phyloP scores from a whole-genome alignment of 30 jellyfish, hydroid and myxozoan genomes.

The Sanderia malayensis region DNA sequence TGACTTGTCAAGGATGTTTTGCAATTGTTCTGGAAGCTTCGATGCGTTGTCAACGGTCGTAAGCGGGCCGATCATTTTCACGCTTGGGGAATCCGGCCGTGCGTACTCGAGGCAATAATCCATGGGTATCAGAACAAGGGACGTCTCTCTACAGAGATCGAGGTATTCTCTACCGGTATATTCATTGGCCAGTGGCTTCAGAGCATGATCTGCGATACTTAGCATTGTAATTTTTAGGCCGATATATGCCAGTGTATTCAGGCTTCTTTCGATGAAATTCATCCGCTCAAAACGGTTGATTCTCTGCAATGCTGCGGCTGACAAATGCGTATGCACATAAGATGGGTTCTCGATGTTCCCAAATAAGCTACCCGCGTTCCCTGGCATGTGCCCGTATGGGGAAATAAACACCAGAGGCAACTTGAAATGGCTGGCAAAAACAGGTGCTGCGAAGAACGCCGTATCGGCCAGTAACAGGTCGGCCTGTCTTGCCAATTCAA shows the following conservation, averaged over 20 bases:
- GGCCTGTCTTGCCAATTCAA: slow-evolving; percentile 12
- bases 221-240: neutral
- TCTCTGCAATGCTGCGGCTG: slow-evolving; percentile 4
- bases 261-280: slow-evolving; percentile 38
- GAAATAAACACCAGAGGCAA: slow-evolving; percentile 20
- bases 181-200: slow-evolving; percentile 1
- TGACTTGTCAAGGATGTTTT: neutral
- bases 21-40: slow-evolving; percentile 1
- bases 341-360: slow-evolving; percentile 29
- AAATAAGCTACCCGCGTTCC: slow-evolving; percentile 1
- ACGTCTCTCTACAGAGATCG: neutral
- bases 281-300: slow-evolving; percentile 10
- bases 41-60: slow-evolving; percentile 4
- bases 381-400: slow-evolving; percentile 38
- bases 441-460: slow-evolving; percentile 23
- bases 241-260: slow-evolving; percentile 5
- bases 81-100: slow-evolving; percentile 29
- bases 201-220: neutral
- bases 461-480: slow-evolving; percentile 32
- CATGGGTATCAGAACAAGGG: slow-evolving; percentile 33
- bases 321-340: slow-evolving; percentile 14
- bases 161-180: neutral
- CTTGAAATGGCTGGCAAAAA: slow-evolving; percentile 1
- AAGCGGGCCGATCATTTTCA: slow-evolving; percentile 54
- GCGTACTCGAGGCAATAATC: slow-evolving; percentile 44